These are phyloP conservation scores for Hyles vespertilio DNA, from an alignment of 1,140 invertebrate species.

Conservation along the genomic window DNA sequence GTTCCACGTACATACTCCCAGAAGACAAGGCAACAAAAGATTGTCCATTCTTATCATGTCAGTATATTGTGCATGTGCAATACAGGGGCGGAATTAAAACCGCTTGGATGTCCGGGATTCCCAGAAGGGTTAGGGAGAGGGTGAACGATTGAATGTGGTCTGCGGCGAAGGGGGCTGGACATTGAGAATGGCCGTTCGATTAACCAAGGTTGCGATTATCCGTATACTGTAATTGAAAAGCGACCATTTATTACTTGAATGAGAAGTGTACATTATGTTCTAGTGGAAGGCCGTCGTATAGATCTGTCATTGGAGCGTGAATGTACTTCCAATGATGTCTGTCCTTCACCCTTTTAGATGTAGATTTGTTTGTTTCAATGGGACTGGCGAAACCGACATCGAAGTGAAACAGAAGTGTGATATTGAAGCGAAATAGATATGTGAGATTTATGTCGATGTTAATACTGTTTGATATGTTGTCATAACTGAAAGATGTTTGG, in stretches of 20 bases:
- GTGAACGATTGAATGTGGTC: conserved; percentile 54
- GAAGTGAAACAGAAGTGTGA: no score
- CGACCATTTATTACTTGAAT: no score
- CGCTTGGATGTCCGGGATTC: conserved; percentile 32
- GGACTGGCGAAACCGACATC: no score
- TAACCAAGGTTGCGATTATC: conserved; percentile 36
- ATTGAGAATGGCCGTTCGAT: conserved; percentile 43
- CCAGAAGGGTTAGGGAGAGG: conserved; percentile 47
- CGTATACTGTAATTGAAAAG: conserved; percentile 18
- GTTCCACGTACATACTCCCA: neutral
- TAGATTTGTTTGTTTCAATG: no score
- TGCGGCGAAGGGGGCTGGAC: conserved; percentile 36
- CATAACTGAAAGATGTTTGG: no score
- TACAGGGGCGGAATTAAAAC: conserved; percentile 44
- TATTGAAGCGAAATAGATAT: no score
- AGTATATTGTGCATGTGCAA: conserved; percentile 38
- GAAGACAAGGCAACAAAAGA: conserved; percentile 15
- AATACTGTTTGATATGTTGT: no score
- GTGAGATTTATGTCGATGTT: no score
- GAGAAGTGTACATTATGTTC: neutral
- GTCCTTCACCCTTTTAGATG: no score
- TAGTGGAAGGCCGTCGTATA: neutral
- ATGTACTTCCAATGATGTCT: no score
- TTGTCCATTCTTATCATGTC: conserved; percentile 25
- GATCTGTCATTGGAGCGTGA: neutral